These are phyloP conservation scores for Diadumene lineata DNA, from an alignment of 92 coral and sea anemone species.

Conservation along the genomic window DNA sequence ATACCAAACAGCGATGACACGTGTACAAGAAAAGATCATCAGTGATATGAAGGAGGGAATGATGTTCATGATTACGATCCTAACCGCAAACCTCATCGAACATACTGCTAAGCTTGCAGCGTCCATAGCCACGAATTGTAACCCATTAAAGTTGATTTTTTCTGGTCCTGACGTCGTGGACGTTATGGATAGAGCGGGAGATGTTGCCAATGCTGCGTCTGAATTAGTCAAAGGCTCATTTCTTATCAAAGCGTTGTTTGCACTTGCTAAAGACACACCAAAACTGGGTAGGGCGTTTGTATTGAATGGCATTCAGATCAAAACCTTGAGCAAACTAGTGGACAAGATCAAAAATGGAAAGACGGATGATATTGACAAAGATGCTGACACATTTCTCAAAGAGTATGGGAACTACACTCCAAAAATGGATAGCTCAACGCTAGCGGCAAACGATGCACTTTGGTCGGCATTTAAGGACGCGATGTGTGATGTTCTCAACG, in stretches of 20 bases:
- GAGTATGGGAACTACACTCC: constrained; percentile 51
- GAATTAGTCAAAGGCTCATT: constrained; percentile 19
- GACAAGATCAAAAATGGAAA: constrained; percentile 25
- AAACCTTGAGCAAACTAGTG: constrained; percentile 18
- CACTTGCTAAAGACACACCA: constrained; percentile 15
- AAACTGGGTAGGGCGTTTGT: constrained; percentile 24
- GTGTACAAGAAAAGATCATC: constrained; percentile 15
- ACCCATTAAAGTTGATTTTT: constrained; percentile 51
- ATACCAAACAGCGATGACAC: constrained; percentile 9
- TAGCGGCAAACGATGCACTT: constrained; percentile 44
- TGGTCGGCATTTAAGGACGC: constrained; percentile 52
- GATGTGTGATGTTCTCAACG: constrained; percentile 42
- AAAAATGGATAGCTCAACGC: constrained; percentile 17
- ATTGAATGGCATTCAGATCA: constrained; percentile 33
- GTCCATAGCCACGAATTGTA: constrained; percentile 27
- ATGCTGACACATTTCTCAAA: constrained; percentile 42
- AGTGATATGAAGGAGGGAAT: constrained; percentile 14
- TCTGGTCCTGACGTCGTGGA: constrained; percentile 38
- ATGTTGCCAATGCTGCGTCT: constrained; percentile 39
- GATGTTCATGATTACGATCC: constrained; percentile 13
- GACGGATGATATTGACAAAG: constrained; percentile 37
- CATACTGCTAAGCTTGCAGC: constrained; percentile 16
- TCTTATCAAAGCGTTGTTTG: constrained; percentile 11
- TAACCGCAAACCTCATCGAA: constrained; percentile 25
- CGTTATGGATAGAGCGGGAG: constrained; percentile 31